Percentiles rank a stretch among this genome's conserved stretches.
phyloP scores from a whole-genome alignment of 1,140 invertebrate genomes.

The Hyphantria cunea region DNA sequence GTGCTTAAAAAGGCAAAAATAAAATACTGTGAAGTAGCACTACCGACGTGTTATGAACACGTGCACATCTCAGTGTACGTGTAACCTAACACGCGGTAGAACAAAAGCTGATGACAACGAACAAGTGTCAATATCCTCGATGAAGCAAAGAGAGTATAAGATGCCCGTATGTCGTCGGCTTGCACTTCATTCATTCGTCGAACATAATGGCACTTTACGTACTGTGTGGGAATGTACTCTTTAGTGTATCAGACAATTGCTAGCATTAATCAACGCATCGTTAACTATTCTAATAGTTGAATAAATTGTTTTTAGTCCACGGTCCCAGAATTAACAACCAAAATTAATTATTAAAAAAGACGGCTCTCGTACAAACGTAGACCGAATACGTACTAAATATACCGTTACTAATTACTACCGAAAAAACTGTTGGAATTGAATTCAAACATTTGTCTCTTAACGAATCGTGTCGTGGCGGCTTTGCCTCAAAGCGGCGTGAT shows the following conservation, averaged over 20 bases:
- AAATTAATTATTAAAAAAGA: constrained; percentile 62
- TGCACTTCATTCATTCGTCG: constrained; percentile 67
- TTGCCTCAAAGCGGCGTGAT: constrained; percentile 75
- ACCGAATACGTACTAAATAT: constrained; percentile 60
- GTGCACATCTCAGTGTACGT: constrained; percentile 57
- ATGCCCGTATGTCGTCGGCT: constrained; percentile 70
- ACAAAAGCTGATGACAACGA: constrained; percentile 68
- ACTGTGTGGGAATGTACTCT: constrained; percentile 59
- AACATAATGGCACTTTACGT: constrained; percentile 63
- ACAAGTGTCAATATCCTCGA: constrained; percentile 77
- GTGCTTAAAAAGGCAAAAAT: too few relatives aligned
- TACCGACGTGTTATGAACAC: constrained; percentile 46
- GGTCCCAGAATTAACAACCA: constrained; percentile 47
- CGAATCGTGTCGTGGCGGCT: constrained; percentile 77
- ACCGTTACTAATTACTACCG: constrained; percentile 68
- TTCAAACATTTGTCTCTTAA: constrained; percentile 80
- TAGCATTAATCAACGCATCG: not conserved
- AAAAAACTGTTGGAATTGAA: constrained; percentile 77
- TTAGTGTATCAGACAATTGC: not conserved
- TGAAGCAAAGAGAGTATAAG: constrained; percentile 59
- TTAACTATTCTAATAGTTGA: constrained; percentile 22
- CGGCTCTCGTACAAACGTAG: constrained; percentile 55
- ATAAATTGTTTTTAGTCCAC: constrained; percentile 16
- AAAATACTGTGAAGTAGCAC: constrained; percentile 5
- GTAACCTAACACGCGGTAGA: constrained; percentile 72